Conservation (phyloP, 2,888 invertebrate genomes). For the Melinaea marsaeus region DNA sequence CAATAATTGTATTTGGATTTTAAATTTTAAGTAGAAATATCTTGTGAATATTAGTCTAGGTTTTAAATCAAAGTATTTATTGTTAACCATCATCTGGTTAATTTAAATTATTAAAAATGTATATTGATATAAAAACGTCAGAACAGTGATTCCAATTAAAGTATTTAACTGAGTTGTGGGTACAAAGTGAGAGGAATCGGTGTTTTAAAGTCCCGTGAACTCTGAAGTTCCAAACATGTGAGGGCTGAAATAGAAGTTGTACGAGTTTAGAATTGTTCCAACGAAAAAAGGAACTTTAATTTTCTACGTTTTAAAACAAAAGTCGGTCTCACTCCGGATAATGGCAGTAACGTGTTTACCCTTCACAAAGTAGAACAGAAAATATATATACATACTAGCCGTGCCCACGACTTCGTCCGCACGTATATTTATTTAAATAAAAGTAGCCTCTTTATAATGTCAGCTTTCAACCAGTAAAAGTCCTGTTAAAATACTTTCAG, state of each 20-base stretch:
- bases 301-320: slow-evolving; percentile 73
- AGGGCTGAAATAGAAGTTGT: slow-evolving; percentile 76
- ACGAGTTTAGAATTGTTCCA: slow-evolving; percentile 69
- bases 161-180: slow-evolving; percentile 55
- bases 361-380: slow-evolving; percentile 30
- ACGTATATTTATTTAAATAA: too few relatives aligned
- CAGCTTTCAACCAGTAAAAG: too few relatives aligned
- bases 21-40: too few relatives aligned
- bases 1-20: too few relatives aligned
- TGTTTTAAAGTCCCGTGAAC: slow-evolving; percentile 62
- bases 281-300: slow-evolving; percentile 74
- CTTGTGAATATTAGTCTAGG: too few relatives aligned
- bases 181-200: slow-evolving; percentile 58
- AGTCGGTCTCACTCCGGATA: slow-evolving; percentile 57
- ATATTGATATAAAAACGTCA: background rate
- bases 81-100: too few relatives aligned
- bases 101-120: too few relatives aligned
- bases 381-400: slow-evolving; percentile 4
- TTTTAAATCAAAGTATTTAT: too few relatives aligned
- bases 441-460: too few relatives aligned
- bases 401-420: too few relatives aligned
- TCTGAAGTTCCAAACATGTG: slow-evolving; percentile 74
- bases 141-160: slow-evolving; percentile 55
- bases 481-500: too few relatives aligned
- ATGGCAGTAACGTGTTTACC: slow-evolving; percentile 65